Base-by-base conservation (phyloP, 2,888 invertebrate species). In the Emesis furor region DNA sequence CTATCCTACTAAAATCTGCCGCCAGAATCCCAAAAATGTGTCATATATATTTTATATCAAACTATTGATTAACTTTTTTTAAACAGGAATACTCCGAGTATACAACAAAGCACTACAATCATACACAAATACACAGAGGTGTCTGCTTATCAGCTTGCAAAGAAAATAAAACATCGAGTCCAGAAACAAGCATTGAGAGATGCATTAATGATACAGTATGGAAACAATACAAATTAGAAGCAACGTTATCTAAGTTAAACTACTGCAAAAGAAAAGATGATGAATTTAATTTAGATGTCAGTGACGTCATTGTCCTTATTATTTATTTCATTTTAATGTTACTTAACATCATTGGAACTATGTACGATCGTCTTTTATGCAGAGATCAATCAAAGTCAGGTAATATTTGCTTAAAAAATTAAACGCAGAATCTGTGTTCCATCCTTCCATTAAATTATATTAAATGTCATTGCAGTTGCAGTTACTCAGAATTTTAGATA, bases 51-150 rank as follows among this genome's bases (percentile, higher is more conserved):
- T 42, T 10, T 6, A 37, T 5, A 37, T 37, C 39, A n/a, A 24
- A 8, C 7, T 24, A 24, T 59, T 30, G 14, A 12, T 68, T 5
- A 14, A 37, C 10, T 35, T 35, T 46, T 46, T 46, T 4, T 14
- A 46, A 14, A 4, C 92, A 96, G 96, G 93, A 88, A 78, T 96
- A 95, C 84, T 95, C 96, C 78, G 93, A 91, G 0, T 83, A 94
- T 79, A 93, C 84, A 82, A 78, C 91, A 12, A 96, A 96, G 86
- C 96, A 96, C 86, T 96, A 91, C 87, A 95, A 96, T 81, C 95
- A 96, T 86, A 94, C 95, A 74, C 92, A 93, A 89, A 92, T 96
- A 89, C 96, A 96, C 75, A 91, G 95, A 90, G 96, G 93, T 1
- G 90, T 96, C 0, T 96, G 96, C 86, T 92, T 95, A 1, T 93